A percentile compares a stretch with the other conserved stretches of the same genome.
These are phyloP conservation scores for Onychomys arenicola DNA, from an alignment of 2,797 vertebrate genomes.

Conservation along the genomic window DNA sequence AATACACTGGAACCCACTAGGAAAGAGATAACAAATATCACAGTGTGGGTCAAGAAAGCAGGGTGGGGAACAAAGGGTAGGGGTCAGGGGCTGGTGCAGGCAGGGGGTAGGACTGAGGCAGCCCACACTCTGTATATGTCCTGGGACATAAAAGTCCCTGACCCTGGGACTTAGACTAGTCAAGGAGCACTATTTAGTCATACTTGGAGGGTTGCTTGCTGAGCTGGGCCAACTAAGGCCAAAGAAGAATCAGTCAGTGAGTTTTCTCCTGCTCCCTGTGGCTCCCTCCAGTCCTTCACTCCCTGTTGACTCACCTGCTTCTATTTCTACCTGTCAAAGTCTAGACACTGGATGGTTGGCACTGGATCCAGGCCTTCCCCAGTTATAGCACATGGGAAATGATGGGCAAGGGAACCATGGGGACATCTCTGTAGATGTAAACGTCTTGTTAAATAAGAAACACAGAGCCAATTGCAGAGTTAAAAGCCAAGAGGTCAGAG, in stretches of 20 bases:
- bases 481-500: no score
- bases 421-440: not conserved
- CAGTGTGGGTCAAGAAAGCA: not conserved
- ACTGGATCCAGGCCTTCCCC: not conserved
- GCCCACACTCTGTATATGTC: not conserved
- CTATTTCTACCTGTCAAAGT: not conserved
- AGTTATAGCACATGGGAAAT: not conserved
- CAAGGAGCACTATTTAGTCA: not conserved
- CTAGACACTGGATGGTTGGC: not conserved
- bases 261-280: not conserved
- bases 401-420: not conserved
- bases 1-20: conserved; percentile 87
- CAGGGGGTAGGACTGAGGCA: not conserved
- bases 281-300: not conserved
- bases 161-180: not conserved
- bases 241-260: not conserved
- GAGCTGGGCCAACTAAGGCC: not conserved
- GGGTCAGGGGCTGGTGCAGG: not conserved
- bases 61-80: not conserved
- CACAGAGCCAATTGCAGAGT: no score
- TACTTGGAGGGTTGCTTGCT: not conserved
- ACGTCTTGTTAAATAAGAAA: no score
- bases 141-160: not conserved
- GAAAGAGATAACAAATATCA: conserved; percentile 8
- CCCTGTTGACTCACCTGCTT: not conserved